Evolutionary conservation across 2,797 vertebrate species (phyloP).

Genomic region (Clarias pachynema): DNA sequence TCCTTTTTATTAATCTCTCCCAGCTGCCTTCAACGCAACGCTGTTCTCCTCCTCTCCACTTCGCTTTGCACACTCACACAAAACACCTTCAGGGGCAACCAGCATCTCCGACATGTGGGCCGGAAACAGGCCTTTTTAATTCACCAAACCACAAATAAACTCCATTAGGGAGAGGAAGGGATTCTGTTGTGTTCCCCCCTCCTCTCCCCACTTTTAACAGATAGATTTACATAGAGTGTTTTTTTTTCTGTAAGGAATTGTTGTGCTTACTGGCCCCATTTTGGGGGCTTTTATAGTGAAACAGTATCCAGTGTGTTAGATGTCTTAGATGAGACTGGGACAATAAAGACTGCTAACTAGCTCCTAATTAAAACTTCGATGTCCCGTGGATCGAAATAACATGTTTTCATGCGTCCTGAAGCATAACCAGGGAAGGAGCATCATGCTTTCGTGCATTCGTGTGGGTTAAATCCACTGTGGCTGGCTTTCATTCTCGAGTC

Average conservation of each 20-base stretch:
- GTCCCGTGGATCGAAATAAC: conserved; percentile 50
- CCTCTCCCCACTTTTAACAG: conserved; percentile 46
- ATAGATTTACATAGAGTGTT: conserved; percentile 51
- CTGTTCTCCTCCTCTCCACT: conserved; percentile 15
- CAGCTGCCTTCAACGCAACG: conserved; percentile 55
- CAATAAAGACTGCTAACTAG: conserved; percentile 51
- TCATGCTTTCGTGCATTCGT: conserved; percentile 33
- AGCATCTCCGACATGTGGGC: conserved; percentile 65
- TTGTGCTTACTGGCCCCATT: conserved; percentile 44
- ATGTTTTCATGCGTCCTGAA: conserved; percentile 40
- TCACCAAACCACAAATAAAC: conserved; percentile 68
- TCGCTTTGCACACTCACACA: conserved; percentile 57
- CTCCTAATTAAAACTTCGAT: conserved; percentile 48
- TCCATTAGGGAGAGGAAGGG: conserved; percentile 60
- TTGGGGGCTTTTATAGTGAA: conserved; percentile 52
- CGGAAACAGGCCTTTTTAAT: conserved; percentile 67
- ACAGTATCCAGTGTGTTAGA: conserved; percentile 43
- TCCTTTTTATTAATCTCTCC: conserved; percentile 62
- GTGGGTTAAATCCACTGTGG: conserved; percentile 42
- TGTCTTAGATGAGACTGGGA: conserved; percentile 38
- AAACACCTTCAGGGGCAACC: conserved; percentile 66
- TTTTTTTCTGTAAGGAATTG: conserved; percentile 32
- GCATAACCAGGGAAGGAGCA: conserved; percentile 20
- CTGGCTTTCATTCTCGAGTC: conserved; percentile 35
- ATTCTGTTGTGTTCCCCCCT: conserved; percentile 61